Percentiles rank a stretch among this genome's conserved stretches.
These are phyloP conservation scores for Calcarius lapponicus DNA, from an alignment of 2,797 vertebrate species.

Conservation along the genomic window DNA sequence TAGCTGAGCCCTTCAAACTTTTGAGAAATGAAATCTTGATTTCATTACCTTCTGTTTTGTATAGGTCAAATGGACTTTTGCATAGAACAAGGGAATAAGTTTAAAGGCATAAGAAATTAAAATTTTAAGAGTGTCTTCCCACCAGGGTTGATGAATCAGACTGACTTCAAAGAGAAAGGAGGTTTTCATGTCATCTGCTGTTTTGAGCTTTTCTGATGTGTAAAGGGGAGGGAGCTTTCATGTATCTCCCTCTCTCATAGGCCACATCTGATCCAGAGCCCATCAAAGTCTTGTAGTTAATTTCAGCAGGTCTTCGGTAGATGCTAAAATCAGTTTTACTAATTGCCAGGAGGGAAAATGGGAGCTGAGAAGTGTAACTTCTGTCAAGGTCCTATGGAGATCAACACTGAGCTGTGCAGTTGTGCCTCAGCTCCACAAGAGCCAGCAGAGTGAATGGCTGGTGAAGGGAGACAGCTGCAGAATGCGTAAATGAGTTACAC, in stretches of 20 bases:
- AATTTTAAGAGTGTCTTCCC: constrained; percentile 37
- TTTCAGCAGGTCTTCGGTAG: constrained; percentile 2
- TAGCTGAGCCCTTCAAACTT: neutral
- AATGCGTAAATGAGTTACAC: neutral
- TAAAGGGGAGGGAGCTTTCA: constrained; percentile 29
- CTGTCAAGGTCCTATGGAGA: neutral
- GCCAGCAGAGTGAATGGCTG: neutral
- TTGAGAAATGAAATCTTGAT: neutral
- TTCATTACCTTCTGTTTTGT: constrained; percentile 13
- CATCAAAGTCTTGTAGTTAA: constrained; percentile 22
- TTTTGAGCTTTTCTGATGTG: constrained; percentile 15
- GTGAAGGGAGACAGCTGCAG: neutral
- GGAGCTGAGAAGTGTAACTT: neutral
- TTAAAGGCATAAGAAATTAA: constrained; percentile 43
- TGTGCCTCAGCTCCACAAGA: neutral
- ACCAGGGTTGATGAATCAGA: constrained; percentile 49
- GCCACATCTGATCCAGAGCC: neutral
- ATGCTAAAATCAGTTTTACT: neutral
- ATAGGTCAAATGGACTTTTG: constrained; percentile 23
- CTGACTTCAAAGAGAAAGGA: constrained; percentile 39
- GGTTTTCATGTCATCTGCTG: constrained; percentile 31
- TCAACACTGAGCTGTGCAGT: neutral
- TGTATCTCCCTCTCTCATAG: neutral
- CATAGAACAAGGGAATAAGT: neutral
- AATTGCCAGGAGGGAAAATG: neutral